Evolutionary conservation across 2,113 vertebrate genomes (phyloP).

Genomic region (Rhipidura dahli): DNA sequence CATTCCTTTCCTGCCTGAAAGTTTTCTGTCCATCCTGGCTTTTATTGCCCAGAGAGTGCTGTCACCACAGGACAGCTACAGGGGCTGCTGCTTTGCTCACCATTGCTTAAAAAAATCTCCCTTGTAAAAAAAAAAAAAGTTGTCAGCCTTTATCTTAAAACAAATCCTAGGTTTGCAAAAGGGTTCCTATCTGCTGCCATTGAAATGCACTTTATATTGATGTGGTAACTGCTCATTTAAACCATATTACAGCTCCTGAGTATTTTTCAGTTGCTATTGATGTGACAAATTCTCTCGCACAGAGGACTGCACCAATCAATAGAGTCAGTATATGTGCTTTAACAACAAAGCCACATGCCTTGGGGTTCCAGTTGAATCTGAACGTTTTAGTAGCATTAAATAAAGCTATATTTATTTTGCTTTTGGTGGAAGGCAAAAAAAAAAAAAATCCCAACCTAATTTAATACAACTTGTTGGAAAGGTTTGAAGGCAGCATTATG

Average conservation of each 20-base stretch:
- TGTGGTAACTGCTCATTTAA: conserved; percentile 61
- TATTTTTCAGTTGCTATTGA: conserved; percentile 71
- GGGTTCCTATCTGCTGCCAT: conserved; percentile 12
- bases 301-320: conserved; percentile 73
- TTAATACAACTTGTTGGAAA: conserved; percentile 66
- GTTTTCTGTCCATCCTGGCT: background rate
- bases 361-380: conserved; percentile 66
- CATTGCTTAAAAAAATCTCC: conserved; percentile 8
- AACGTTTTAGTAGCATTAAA: conserved; percentile 73
- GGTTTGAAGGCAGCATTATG: conserved; percentile 61
- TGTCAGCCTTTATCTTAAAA: conserved; percentile 57
- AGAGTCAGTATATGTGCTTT: conserved; percentile 61
- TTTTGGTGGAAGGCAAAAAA: conserved; percentile 59
- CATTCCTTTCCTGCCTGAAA: background rate
- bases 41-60: background rate
- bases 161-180: conserved; percentile 48
- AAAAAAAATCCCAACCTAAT: conserved; percentile 48
- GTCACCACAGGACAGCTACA: background rate
- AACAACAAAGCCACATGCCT: conserved; percentile 65
- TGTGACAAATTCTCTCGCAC: conserved; percentile 72
- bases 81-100: background rate
- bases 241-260: conserved; percentile 62
- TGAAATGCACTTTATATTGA: conserved; percentile 67
- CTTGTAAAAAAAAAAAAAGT: conserved; percentile 13
- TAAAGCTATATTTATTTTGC: conserved; percentile 76